Evolutionary conservation across 2,797 vertebrate genomes (phyloP).

Genomic region (Champsocephalus gunnari): DNA sequence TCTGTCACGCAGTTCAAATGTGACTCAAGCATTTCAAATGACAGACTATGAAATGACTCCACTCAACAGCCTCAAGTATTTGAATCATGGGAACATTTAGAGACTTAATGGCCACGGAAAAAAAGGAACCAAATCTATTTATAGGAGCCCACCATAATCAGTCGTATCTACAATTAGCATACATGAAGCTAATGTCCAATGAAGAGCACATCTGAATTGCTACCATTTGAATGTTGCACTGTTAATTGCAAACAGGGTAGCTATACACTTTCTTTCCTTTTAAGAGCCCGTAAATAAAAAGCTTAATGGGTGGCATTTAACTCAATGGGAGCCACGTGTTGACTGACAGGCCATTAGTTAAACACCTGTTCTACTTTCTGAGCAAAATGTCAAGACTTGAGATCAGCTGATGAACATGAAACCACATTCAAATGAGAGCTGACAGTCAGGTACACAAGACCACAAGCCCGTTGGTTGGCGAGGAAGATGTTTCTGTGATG

Average conservation of each 20-base stretch:
- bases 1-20: slow-evolving; percentile 68
- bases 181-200: slow-evolving; percentile 19
- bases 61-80: slow-evolving; percentile 44
- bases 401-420: slow-evolving; percentile 61
- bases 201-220: slow-evolving; percentile 11
- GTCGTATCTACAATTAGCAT: slow-evolving; percentile 7
- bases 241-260: slow-evolving; percentile 3
- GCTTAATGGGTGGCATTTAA: slow-evolving; percentile 48
- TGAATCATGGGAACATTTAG: slow-evolving; percentile 47
- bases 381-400: slow-evolving; percentile 59
- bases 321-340: slow-evolving; percentile 52
- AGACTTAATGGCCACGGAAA: slow-evolving; percentile 20
- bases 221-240: not conserved
- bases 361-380: slow-evolving; percentile 57
- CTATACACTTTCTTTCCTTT: not conserved
- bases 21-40: slow-evolving; percentile 58
- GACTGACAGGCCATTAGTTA: slow-evolving; percentile 61
- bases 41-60: slow-evolving; percentile 46
- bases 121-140: slow-evolving; percentile 42
- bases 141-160: slow-evolving; percentile 27
- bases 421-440: slow-evolving; percentile 41
- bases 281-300: slow-evolving; percentile 8
- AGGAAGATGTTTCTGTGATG: slow-evolving; percentile 7
- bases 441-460: slow-evolving; percentile 27
- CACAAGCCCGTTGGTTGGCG: not conserved